Base-by-base conservation (phyloP, 1,140 invertebrate genomes). In the Reticulitermes speratus region DNA sequence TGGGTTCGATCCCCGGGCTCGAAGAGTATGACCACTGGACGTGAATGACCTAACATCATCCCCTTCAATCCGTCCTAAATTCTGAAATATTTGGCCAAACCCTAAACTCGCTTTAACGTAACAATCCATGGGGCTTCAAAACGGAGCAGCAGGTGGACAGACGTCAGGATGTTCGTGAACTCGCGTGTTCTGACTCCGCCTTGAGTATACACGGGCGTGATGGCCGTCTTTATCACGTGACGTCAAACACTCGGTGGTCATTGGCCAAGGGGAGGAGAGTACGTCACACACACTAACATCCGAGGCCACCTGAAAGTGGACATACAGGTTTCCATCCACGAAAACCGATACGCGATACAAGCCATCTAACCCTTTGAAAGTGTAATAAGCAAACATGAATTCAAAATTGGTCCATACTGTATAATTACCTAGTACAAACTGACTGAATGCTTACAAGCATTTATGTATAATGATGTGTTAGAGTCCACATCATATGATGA, bases 271-370 rank as follows among this genome's bases (percentile, higher is more conserved):
- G 65, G 65, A 75, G 65, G 65, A 75, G 65, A 75, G n/a, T 30
- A 75, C 65, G 65, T 75, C 65, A 75, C 65, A 75, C 1, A 65
- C 65, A 30, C 65, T 75, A 75, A 75, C 65, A 75, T 75, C 65
- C 65, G 65, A 75, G 65, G 65, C 65, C 65, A 75, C 65, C 65
- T n/a, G 65, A 75, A 75, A 75, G 65, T 75, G 65, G 65, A 75
- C 65, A 75, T 75, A 25, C 65, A 75, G 65, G 65, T 75, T 30
- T 75, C 25, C 25, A 30, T 75, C 8, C 19, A 65, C 12, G 59
- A 65, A 65, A 65, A 65, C 59, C 25, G 59, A 23, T 21, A 8
- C n/a, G n/a, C n/a, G 65, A 75, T 30, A 75, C 65, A 25, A 30
- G n/a, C 65, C 65, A 75, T 75, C 25, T 75, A 75, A 75, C 65